Base-by-base conservation (phyloP, 2,888 invertebrate genomes). In the Philereme transversata region DNA sequence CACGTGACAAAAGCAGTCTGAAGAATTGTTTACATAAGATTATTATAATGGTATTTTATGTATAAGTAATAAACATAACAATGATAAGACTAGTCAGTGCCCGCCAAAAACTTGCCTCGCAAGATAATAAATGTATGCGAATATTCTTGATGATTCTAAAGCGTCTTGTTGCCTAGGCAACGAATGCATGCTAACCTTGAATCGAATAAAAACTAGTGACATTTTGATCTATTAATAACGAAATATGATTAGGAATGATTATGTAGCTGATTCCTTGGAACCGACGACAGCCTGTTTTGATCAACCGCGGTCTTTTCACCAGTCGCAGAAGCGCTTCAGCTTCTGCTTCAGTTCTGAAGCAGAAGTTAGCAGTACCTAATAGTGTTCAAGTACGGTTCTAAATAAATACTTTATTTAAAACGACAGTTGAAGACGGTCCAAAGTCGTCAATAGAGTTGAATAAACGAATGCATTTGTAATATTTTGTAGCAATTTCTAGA, bases 151-250 rank as follows among this genome's bases (percentile, higher is more conserved):
- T 51, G 50, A 34, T 46, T 44, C 43, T 47, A 41, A 44, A 58
- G 22, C 55, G 35, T 52, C 33, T 45, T 64, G 75, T 78, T 73
- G 63, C 73, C 78, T 70, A 68, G 76, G 74, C 64, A 75, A 78
- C 77, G 8, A 36, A 10, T 36, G 3, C 55, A 58, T 22, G 9
- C 36, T 57, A 48, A 11, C 54, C 54, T 58, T 58, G 58, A 46
- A 35, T 22, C 46, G 34, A 52, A 57, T 48, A 7, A n/a, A 46
- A 53, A 47, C 11, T 48, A 33, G 54, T n/a, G 57, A 54, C 53
- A 49, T 62, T 57, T 57, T 57, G 38, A 53, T 41, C 51, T 60
- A 51, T 48, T 60, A 48, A 44, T 51, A 60, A 80, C 36, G 40
- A 6, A 40, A 40, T 3, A 22, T 22, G 22, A 22, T 22, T 22